Conservation (phyloP, 1,140 invertebrate genomes). For the Zeugodacus cucurbitae region DNA sequence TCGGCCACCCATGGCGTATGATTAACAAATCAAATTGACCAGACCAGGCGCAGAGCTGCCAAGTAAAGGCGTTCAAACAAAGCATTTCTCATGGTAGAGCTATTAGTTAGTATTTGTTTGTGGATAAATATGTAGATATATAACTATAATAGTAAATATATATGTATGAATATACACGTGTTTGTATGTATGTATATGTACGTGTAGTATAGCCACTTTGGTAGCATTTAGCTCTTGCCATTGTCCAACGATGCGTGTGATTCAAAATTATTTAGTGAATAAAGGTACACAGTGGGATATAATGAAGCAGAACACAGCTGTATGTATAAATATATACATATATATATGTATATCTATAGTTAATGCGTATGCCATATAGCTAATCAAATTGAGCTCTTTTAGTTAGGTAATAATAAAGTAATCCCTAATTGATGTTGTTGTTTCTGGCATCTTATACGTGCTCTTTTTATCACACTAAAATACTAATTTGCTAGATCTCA, state of each 20-base stretch:
- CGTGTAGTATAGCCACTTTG: too few relatives aligned
- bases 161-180: neutral
- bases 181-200: neutral
- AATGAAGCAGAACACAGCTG: neutral
- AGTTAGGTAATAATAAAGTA: too few relatives aligned
- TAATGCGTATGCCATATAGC: too few relatives aligned
- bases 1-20: conserved; percentile 2
- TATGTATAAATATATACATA: too few relatives aligned
- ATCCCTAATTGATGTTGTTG: too few relatives aligned
- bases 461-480: too few relatives aligned
- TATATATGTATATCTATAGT: too few relatives aligned
- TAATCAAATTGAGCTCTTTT: too few relatives aligned
- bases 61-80: neutral
- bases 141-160: too few relatives aligned
- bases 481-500: neutral
- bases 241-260: neutral
- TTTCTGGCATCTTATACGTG: too few relatives aligned
- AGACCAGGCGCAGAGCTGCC: neutral
- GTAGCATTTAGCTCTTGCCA: too few relatives aligned
- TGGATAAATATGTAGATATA: neutral
- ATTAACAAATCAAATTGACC: conserved; percentile 6
- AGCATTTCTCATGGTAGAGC: neutral
- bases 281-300: neutral
- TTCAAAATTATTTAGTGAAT: neutral
- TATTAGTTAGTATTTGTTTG: too few relatives aligned